Percentiles rank a stretch among this genome's conserved stretches.
Conservation (phyloP, 92 coral and sea anemone species). For the Heliopora coerulea region DNA sequence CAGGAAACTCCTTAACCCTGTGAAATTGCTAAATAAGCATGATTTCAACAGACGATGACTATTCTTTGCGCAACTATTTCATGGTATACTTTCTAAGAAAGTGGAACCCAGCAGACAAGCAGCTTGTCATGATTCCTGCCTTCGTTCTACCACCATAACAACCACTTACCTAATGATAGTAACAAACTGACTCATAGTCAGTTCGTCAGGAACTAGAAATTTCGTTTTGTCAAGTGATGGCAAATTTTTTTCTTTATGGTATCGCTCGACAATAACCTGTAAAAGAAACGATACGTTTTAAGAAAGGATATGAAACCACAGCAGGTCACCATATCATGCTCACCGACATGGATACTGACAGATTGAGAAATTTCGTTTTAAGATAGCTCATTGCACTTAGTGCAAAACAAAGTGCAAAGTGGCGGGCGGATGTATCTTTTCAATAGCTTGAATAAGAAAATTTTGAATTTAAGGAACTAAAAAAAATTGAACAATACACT, state of each 20-base stretch:
- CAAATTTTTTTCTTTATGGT: constrained; percentile 92
- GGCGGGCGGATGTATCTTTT: no score
- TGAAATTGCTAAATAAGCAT: no score
- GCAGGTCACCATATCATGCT: not conserved
- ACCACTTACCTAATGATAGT: constrained; percentile 90
- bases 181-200: constrained; percentile 98
- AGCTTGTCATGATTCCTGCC: no score
- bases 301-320: not conserved
- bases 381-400: not conserved
- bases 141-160: not conserved
- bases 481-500: no score
- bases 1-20: no score
- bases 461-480: not conserved
- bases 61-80: no score
- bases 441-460: not conserved
- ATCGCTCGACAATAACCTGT: constrained; percentile 96
- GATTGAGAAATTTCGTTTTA: not conserved
- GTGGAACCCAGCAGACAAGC: no score
- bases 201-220: constrained; percentile 92
- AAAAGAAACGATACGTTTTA: not conserved
- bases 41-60: no score
- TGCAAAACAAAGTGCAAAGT: not conserved
- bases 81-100: no score
- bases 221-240: constrained; percentile 94
- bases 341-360: not conserved